Conservation (phyloP, 2,113 vertebrate genomes). For the Carettochelys insculpta region DNA sequence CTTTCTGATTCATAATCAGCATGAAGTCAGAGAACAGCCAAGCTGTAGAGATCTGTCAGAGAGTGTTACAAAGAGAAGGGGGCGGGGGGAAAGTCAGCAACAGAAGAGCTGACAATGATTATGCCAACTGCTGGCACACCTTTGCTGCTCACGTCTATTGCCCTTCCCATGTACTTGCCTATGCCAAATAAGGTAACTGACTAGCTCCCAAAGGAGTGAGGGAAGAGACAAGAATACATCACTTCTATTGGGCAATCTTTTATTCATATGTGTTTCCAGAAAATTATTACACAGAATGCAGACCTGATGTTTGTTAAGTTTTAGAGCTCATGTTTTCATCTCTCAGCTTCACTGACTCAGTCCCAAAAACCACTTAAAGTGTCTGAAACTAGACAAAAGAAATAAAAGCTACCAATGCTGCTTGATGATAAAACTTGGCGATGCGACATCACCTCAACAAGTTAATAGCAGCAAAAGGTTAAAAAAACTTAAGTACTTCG, state of each 20-base stretch:
- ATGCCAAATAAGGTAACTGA: not conserved
- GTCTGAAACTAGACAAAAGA: fast-evolving
- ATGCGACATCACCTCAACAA: constrained; percentile 28
- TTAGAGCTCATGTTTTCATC: not conserved
- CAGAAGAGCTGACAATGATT: fast-evolving
- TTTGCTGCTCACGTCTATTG: not conserved
- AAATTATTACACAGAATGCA: not conserved
- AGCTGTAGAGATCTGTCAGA: not conserved
- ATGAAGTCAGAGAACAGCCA: fast-evolving
- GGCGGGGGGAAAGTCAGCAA: too few relatives aligned
- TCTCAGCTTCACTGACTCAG: not conserved
- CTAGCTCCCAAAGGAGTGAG: not conserved
- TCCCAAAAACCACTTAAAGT: not conserved
- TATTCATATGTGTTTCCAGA: not conserved
- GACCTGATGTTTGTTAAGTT: not conserved
- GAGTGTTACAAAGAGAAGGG: not conserved
- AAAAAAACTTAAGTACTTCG: constrained; percentile 56
- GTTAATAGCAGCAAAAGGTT: not conserved
- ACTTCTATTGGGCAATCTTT: not conserved
- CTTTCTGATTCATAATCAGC: fast-evolving
- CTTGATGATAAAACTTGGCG: too few relatives aligned
- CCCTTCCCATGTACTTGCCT: fast-evolving
- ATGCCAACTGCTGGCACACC: fast-evolving
- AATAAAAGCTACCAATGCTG: not conserved
- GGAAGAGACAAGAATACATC: not conserved